A percentile compares a stretch with the other conserved stretches of the same genome.
phyloP scores from a whole-genome alignment of 2,888 invertebrate genomes.

The Automeris io region DNA sequence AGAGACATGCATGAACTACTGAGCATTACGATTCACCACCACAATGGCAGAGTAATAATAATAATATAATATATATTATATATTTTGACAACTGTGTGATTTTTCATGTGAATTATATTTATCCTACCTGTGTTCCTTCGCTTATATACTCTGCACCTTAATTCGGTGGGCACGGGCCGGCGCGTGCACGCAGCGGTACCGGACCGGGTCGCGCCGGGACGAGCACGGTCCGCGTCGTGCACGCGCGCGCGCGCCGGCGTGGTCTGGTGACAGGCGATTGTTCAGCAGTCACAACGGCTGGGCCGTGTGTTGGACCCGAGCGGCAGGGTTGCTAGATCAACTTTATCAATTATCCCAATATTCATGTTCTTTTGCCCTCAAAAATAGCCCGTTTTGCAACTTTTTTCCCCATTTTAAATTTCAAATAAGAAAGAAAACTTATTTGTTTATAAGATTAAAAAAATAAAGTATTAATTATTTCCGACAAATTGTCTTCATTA shows the following conservation, averaged over 20 bases:
- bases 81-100: slow-evolving; percentile 62
- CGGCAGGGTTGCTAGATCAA: too few species aligned
- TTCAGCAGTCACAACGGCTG: slow-evolving; percentile 55
- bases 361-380: too few species aligned
- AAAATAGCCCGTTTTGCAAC: too few species aligned
- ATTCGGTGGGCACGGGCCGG: slow-evolving; percentile 28
- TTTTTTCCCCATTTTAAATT: too few species aligned
- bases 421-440: too few species aligned
- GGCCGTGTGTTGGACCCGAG: slow-evolving; percentile 55
- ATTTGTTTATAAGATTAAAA: too few species aligned
- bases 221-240: slow-evolving; percentile 7
- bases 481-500: too few species aligned
- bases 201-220: slow-evolving; percentile 3
- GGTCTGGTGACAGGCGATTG: slow-evolving; percentile 54
- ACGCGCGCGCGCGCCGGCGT: slow-evolving; percentile 15
- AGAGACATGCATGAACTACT: slow-evolving; percentile 57
- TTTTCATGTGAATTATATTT: slow-evolving; percentile 70
- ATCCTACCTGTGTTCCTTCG: slow-evolving; percentile 68
- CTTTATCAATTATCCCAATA: too few species aligned
- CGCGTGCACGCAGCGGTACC: slow-evolving; percentile 21
- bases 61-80: too few species aligned
- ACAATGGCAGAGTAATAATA: slow-evolving; percentile 41
- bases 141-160: slow-evolving; percentile 56
- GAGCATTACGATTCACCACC: slow-evolving; percentile 34
- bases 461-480: too few species aligned